Conservation (phyloP, 2,113 vertebrate genomes). For the Eretmochelys imbricata region DNA sequence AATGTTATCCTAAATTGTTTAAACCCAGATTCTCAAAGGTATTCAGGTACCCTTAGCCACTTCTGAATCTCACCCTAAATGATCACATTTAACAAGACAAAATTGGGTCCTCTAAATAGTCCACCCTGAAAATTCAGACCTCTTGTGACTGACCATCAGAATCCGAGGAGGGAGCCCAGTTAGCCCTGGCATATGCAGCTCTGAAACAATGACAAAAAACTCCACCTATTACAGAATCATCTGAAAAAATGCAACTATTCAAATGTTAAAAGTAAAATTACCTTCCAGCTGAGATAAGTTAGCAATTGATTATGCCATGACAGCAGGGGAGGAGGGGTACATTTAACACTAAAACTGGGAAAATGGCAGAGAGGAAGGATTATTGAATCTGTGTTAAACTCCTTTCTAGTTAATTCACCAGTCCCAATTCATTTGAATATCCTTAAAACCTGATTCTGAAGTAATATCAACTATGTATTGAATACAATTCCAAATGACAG, state of each 20-base stretch:
- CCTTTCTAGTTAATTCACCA: constrained; percentile 35
- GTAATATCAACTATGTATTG: constrained; percentile 62
- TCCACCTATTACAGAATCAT: background rate
- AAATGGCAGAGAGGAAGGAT: constrained; percentile 38
- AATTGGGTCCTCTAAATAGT: background rate
- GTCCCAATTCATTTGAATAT: constrained; percentile 54
- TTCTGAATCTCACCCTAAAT: background rate
- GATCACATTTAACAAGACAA: background rate
- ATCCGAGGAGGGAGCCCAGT: background rate
- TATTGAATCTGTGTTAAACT: constrained; percentile 42
- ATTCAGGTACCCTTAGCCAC: background rate
- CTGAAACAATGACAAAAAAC: constrained; percentile 32
- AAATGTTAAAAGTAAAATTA: background rate
- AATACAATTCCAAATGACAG: constrained; percentile 39
- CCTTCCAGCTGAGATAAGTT: background rate
- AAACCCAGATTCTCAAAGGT: background rate
- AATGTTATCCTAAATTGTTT: background rate
- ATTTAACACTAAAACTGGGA: constrained; percentile 22
- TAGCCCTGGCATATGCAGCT: background rate
- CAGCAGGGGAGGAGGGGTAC: background rate
- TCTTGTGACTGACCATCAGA: background rate
- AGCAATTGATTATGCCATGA: background rate
- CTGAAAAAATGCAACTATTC: constrained; percentile 4
- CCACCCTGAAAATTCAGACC: background rate
- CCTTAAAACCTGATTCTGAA: constrained; percentile 56